phyloP scores from a whole-genome alignment of 2,888 invertebrate species.

The Standfussiana lucernea region DNA sequence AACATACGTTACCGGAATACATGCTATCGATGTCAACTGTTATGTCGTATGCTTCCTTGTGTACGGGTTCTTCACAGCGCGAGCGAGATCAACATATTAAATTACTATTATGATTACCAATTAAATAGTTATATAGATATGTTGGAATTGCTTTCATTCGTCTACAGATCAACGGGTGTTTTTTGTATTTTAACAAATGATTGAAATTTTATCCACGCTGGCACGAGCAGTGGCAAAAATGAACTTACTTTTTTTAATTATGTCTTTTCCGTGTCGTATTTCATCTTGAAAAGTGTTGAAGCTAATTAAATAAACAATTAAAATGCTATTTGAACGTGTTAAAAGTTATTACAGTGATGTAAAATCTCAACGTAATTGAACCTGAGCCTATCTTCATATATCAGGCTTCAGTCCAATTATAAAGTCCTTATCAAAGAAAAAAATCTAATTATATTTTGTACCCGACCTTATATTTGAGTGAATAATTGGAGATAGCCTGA shows the following conservation, averaged over 20 bases:
- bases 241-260: background rate
- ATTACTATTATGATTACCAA: too few relatives aligned
- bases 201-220: too few relatives aligned
- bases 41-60: background rate
- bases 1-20: background rate
- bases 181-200: too few relatives aligned
- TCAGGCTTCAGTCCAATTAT: slow-evolving; percentile 12
- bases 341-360: background rate
- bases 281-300: background rate
- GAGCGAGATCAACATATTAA: background rate
- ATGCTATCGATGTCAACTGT: background rate
- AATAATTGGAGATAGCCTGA: slow-evolving; percentile 9
- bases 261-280: background rate
- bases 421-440: background rate
- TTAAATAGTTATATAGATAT: too few relatives aligned
- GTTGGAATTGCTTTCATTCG: background rate
- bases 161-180: too few relatives aligned
- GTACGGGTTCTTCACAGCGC: background rate
- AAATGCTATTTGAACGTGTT: background rate
- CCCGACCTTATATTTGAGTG: background rate
- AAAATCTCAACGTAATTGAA: background rate
- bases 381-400: background rate
- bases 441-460: background rate
- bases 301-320: background rate
- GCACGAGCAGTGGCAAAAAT: background rate